These are phyloP conservation scores for Illadopsis cleaveri DNA, from an alignment of 2,113 vertebrate genomes.

Conservation along the genomic window DNA sequence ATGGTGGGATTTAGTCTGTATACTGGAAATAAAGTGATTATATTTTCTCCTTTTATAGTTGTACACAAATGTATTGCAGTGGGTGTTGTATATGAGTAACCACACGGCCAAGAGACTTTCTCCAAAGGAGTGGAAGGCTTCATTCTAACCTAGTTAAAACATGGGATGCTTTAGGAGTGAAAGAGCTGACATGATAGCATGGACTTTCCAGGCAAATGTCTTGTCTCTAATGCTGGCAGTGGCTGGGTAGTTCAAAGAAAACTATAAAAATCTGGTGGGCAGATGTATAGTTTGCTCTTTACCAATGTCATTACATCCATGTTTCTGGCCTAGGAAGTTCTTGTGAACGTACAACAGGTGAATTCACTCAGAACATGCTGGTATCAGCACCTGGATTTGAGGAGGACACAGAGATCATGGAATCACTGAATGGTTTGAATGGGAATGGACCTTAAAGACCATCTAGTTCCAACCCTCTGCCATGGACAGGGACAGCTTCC, in stretches of 20 bases:
- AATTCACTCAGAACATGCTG: not conserved
- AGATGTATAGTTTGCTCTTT: not conserved
- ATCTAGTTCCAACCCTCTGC: not conserved
- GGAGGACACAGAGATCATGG: not conserved
- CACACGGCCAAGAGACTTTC: not conserved
- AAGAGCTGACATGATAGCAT: not conserved
- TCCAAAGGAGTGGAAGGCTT: not conserved
- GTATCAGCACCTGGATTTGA: not conserved
- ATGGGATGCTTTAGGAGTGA: not conserved
- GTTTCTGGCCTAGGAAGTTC: not conserved
- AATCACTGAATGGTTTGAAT: not conserved
- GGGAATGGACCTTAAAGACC: not conserved
- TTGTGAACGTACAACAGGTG: not conserved
- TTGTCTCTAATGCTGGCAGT: not conserved
- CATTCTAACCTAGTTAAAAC: not conserved
- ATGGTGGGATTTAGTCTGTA: constrained; percentile 40
- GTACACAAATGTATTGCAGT: not conserved
- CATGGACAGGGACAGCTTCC: not conserved
- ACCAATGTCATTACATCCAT: fast-evolving
- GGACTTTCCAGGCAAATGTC: not conserved
- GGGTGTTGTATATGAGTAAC: not conserved
- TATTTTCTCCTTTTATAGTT: constrained; percentile 55
- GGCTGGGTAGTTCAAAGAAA: not conserved
- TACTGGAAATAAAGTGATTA: constrained; percentile 72
- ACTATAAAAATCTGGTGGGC: not conserved